Base-by-base conservation (phyloP, 2,888 invertebrate species). In the Epinotia demarniana region DNA sequence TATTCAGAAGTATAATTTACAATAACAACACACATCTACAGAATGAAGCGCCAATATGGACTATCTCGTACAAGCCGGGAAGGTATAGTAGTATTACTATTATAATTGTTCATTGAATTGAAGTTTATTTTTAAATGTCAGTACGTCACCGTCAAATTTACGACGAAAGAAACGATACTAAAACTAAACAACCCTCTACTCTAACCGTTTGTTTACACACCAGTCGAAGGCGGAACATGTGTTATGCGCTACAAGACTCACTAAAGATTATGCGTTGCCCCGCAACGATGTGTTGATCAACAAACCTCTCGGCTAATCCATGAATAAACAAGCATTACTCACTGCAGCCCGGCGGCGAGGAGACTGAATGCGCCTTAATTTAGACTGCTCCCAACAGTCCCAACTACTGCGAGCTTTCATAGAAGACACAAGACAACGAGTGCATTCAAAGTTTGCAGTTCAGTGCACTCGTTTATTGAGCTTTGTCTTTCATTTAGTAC, bases 261-360 rank as follows among this genome's bases (percentile, higher is more conserved):
- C 33, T 60, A 74, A 63, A 33, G 53, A 63, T 69, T 60, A 64
- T 64, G 63, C 62, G 70, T 75, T 64, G 71, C 71, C 53, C n/a
- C 27, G 71, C 66, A 70, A 71, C 71, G 70, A 71, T 23, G 64
- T 71, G 71, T 75, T 75, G 64, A 66, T 75, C 70, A 75, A 75
- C 75, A 75, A 71, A 58, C 53, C 33, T 43, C 43, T 58, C 18
- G 43, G 69, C 58, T 75, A 66, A 71, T 61, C 66, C 66, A 71
- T 75, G 64, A 75, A 60, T 75, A 75, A 75, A 75, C 71, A 62
- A 19, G 69, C 63, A 75, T 71, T 71, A 70, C 57, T 71, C 60
- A 75, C 18, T 66, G 58, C 69, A 69, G 39, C 23, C 66, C 16
- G 43, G 60, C 53, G 23, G 39, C n/a, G n/a, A n/a, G 18, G 39